Conservation (phyloP, 2,113 vertebrate genomes). For the Saccopteryx bilineata region DNA sequence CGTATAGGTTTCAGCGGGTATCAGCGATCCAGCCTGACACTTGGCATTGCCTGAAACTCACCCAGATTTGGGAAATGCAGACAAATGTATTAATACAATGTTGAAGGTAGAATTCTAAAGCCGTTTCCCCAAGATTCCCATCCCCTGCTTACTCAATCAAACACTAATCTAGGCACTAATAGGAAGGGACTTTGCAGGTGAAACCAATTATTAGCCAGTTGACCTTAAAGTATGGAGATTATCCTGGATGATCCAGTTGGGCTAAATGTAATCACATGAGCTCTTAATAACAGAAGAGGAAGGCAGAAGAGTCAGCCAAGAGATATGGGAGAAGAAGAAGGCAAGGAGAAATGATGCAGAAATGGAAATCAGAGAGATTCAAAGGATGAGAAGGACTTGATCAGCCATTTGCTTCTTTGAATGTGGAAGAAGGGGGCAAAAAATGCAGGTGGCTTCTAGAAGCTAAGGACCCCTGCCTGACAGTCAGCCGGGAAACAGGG, state of each 20-base stretch:
- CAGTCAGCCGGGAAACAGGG: neutral
- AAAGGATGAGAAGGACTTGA: neutral
- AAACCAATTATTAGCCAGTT: neutral
- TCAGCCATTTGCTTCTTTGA: neutral
- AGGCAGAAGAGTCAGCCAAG: neutral
- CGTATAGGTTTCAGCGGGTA: neutral
- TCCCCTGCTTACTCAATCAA: neutral
- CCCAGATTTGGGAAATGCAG: neutral
- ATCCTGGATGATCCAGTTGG: neutral
- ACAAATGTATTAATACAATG: neutral
- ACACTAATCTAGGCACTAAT: neutral
- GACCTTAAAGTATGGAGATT: conserved; percentile 34
- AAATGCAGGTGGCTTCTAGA: neutral
- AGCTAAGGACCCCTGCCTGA: neutral
- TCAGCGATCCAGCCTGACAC: neutral
- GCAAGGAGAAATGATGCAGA: conserved; percentile 24
- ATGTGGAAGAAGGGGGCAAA: neutral
- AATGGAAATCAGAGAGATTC: neutral
- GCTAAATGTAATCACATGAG: neutral
- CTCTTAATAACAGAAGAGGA: neutral
- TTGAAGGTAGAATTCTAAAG: neutral
- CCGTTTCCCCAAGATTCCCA: neutral
- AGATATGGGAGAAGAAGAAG: neutral
- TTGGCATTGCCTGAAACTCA: neutral
- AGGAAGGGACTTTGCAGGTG: neutral